phyloP scores from a whole-genome alignment of 2,797 vertebrate species.

The Alosa sapidissima region DNA sequence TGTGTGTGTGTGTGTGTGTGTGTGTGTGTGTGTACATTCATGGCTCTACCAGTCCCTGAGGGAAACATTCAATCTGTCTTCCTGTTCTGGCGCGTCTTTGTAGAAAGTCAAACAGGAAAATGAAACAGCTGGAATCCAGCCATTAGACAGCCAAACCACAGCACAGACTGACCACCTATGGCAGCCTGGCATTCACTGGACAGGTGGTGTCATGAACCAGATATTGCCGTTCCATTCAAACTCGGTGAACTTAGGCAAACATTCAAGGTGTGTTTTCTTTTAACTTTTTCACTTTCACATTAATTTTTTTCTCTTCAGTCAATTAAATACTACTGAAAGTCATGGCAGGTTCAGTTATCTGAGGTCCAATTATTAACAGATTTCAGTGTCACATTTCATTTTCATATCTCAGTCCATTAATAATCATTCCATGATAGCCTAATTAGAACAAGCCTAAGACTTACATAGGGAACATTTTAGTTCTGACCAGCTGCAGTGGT shows the following conservation, averaged over 20 bases:
- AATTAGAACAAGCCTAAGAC: no score
- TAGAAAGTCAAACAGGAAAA: slow-evolving; percentile 43
- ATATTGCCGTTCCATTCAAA: no score
- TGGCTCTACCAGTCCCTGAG: slow-evolving; percentile 36
- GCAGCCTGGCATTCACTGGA: background rate
- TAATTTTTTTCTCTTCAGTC: no score
- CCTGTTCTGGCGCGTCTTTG: slow-evolving; percentile 53
- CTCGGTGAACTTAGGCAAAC: no score
- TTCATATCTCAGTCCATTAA: background rate
- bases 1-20: background rate
- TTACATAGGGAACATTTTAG: background rate
- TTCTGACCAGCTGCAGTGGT: background rate
- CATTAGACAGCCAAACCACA: slow-evolving; percentile 27
- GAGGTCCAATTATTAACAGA: background rate
- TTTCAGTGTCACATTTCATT: background rate
- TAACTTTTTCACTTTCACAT: no score
- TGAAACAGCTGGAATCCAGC: slow-evolving; percentile 41
- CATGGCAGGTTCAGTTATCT: no score
- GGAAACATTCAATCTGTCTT: slow-evolving; percentile 56
- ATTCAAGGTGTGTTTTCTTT: no score
- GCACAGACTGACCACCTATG: background rate
- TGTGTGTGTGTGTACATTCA: background rate
- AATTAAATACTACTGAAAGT: no score
- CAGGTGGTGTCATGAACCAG: background rate
- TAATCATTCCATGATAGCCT: background rate